Evolutionary conservation across 1,140 invertebrate genomes (phyloP), one percentile per base, ranked within the genome.

Genomic region (Meloidogyne exigua): DNA sequence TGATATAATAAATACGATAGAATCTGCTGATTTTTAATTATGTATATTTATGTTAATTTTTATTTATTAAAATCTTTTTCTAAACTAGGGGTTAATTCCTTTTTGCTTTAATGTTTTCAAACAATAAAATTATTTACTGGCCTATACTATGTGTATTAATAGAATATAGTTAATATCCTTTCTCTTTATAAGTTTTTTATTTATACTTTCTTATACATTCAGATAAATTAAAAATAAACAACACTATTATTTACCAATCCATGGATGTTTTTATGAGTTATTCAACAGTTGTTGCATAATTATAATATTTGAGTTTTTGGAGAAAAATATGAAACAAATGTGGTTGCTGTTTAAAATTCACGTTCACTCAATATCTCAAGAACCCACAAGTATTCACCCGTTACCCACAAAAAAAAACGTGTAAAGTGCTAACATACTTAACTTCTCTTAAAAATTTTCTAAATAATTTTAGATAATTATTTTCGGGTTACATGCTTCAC

Each of bases 291-390:
- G 49, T 57, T 57, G 49, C 49, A 57, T 57, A 57, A 57, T 57
- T 57, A 49, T 13, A 49, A 57, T n/a, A n/a, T 57, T 57, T 57
- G 18, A 18, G 49, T 57, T 57, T 57, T 57, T 12, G 4, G 9
- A n/a, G 49, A 57, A 57, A 49, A 57, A 49, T 57, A 57, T n/a
- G 49, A 57, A 57, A 57, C 49, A 57, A 49, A n/a, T 57, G 49
- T 57, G 49, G 49, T 18, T 57, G 49, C 49, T n/a, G 49, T 57
- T 57, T n/a, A n/a, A n/a, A 57, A 57, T n/a, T 57, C 49, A 57
- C 49, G 49, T 57, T 57, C 49, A 5, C n/a, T 12, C n/a, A 1
- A 57, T 5, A n/a, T 12, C 3, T 7, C 18, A 57, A 57, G 18
- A 5, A 57, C n/a, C 49, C 49, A 57, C 42, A 57, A 18, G 4